These are phyloP conservation scores for Oreocharis arfaki DNA, from an alignment of 2,113 vertebrate species.

Conservation along the genomic window DNA sequence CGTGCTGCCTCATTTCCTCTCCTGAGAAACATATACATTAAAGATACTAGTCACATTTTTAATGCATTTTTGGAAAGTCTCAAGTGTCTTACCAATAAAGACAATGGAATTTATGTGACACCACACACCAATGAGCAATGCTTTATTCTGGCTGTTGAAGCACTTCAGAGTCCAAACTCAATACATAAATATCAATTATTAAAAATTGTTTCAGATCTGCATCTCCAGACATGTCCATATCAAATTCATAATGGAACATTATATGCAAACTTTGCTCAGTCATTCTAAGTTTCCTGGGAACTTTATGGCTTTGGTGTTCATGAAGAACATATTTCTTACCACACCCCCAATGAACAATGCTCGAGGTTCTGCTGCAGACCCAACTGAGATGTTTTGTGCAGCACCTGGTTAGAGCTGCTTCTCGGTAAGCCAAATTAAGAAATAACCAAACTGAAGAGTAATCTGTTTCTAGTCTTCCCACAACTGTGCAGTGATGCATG, in stretches of 20 bases:
- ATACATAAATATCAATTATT: background rate
- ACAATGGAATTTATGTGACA: background rate
- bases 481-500: background rate
- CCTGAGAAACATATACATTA: background rate
- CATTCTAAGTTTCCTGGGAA: background rate
- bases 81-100: background rate
- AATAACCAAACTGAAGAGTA: background rate
- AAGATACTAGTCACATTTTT: background rate
- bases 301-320: background rate
- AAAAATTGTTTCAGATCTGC: background rate
- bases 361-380: background rate
- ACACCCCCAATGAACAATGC: background rate
- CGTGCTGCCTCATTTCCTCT: background rate
- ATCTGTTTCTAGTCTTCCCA: background rate
- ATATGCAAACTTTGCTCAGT: background rate
- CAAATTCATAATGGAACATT: background rate
- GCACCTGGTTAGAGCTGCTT: background rate
- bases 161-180: fast-evolving
- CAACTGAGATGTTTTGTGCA: background rate
- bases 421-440: background rate
- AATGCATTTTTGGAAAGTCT: background rate
- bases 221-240: background rate
- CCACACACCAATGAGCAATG: background rate
- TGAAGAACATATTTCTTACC: background rate
- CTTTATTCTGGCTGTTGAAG: background rate